Evolutionary conservation across 2,113 vertebrate species (phyloP), one percentile per base, ranked within the genome.

Genomic region (Rhabdomys dilectus): DNA sequence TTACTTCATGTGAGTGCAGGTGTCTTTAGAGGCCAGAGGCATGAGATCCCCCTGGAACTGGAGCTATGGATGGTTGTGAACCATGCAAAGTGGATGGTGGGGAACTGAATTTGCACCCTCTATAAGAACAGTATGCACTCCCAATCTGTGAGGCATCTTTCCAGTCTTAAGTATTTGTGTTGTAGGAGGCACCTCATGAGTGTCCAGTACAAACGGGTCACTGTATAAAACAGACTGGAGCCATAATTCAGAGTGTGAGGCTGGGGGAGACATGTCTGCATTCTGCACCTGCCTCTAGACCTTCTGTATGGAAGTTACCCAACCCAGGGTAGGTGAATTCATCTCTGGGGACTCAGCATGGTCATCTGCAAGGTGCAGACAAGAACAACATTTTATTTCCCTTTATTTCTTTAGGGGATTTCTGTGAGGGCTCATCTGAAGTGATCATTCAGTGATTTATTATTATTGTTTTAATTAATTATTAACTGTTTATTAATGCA

Each of bases 331-430:
- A 29, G 56, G 26, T 53, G 60, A 4, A 36, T 7, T 84, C 31
- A 12, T 26, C 62, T 95, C 22, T 2, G 42, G 64, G 45, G 19
- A 42, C 39, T 45, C 34, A 84, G 78, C 91, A 80, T 86, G 42
- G n/a, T 85, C 64, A 85, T 76, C 91, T 85, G 58, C 58, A 39
- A 92, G 94, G 34, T 70, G 75, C 91, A 82, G 17, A 64, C 16
- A 82, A 39, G 75, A 21, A 51, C 36, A 53, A 26, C 21, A 39
- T 31, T 9, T 36, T 45, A 39, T 45, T 88, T 70, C 31, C 26
- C 17, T 2, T 36, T 56, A 13, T 26, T 58, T 95, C 42, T 73
- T 36, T 51, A n/a, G 12, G 36, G 75, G 64, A 73, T 73, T 95
- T 64, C 29, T 72, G 48, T 51, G n/a, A 70, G 73, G 16, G 51